These are phyloP conservation scores for Oreochromis spilurus DNA, from an alignment of 2,113 vertebrate species.

Conservation along the genomic window DNA sequence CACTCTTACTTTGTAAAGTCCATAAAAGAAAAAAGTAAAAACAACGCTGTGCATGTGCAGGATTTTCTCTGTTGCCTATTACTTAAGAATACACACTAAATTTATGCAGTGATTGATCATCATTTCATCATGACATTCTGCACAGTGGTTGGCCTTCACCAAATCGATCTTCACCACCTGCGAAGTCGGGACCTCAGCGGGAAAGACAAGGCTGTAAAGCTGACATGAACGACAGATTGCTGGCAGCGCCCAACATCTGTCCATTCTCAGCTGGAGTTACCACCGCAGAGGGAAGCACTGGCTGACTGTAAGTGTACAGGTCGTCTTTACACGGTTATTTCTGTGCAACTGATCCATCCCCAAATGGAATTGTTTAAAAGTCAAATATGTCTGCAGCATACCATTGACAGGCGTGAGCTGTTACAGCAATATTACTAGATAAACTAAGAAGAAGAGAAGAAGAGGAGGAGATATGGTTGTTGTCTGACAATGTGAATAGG, in stretches of 20 bases:
- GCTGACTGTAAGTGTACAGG: not conserved
- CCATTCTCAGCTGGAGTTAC: not conserved
- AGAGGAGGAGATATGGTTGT: slow-evolving; percentile 53
- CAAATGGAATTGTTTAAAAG: not conserved
- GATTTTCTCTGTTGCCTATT: not conserved
- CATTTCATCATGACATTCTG: not conserved
- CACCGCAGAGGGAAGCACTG: not conserved
- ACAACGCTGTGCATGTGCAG: not conserved
- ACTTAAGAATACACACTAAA: not conserved
- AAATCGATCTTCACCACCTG: slow-evolving; percentile 16
- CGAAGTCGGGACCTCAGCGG: not conserved
- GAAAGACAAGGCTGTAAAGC: slow-evolving; percentile 12
- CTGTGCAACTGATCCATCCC: not conserved
- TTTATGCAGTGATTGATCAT: not conserved
- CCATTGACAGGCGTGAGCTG: not conserved
- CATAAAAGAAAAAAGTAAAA: not conserved
- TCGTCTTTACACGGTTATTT: not conserved
- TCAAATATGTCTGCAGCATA: not conserved
- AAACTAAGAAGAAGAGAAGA: not conserved
- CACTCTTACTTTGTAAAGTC: not conserved
- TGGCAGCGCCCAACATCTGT: slow-evolving; percentile 30
- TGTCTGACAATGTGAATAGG: slow-evolving; percentile 74
- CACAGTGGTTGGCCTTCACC: slow-evolving; percentile 1
- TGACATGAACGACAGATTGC: slow-evolving; percentile 42
- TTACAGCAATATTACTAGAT: not conserved